Conservation (phyloP, 2,888 invertebrate genomes). For the Lasioglossum zephyrum region DNA sequence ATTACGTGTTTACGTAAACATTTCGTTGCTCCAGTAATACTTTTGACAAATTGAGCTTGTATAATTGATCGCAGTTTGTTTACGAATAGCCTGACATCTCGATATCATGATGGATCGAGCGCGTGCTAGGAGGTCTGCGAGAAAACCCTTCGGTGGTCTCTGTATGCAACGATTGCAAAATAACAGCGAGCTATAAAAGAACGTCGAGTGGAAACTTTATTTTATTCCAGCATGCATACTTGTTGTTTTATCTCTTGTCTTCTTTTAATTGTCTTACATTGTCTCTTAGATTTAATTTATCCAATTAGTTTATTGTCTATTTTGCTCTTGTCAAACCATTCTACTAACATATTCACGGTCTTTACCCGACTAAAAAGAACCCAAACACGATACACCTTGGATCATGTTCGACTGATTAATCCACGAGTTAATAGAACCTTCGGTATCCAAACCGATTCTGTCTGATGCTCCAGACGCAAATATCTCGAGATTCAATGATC, state of each 20-base stretch:
- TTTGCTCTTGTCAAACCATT: background rate
- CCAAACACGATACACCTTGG: background rate
- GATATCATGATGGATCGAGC: conserved; percentile 16
- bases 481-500: background rate
- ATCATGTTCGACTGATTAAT: background rate
- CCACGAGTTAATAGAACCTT: background rate
- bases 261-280: background rate
- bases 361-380: background rate
- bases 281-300: background rate
- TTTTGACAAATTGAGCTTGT: conserved; percentile 22
- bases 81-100: background rate
- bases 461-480: background rate
- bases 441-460: background rate
- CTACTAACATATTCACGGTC: background rate
- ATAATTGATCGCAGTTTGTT: conserved; percentile 11
- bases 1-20: background rate
- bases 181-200: background rate
- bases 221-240: background rate
- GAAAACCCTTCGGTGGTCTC: background rate
- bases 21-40: background rate
- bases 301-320: background rate
- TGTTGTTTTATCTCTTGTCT: background rate
- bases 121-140: conserved; percentile 2
- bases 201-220: too few species aligned
- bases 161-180: conserved; percentile 9